Evolutionary conservation across 2,888 invertebrate genomes (phyloP).

Genomic region (Drosophila mulleri): DNA sequence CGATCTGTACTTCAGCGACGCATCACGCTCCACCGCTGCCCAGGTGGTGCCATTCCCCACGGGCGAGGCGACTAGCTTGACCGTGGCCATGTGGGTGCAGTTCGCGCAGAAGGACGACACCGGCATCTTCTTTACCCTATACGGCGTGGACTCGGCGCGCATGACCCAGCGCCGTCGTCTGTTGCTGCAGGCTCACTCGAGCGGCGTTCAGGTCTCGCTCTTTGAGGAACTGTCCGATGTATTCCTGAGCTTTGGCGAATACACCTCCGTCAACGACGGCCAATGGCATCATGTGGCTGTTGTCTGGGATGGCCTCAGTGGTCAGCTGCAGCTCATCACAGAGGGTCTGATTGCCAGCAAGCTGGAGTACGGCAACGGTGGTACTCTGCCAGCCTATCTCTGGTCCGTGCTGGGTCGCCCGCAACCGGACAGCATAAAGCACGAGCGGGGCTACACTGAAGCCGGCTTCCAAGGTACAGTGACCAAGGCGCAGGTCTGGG

Average conservation of each 20-base stretch:
- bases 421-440: slow-evolving; percentile 88
- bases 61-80: slow-evolving; percentile 91
- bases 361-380: slow-evolving; percentile 94
- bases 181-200: slow-evolving; percentile 96
- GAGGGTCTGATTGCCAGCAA: slow-evolving; percentile 98
- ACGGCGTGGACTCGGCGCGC: slow-evolving; percentile 93
- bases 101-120: slow-evolving; percentile 96
- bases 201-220: slow-evolving; percentile 95
- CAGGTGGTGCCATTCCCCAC: slow-evolving; percentile 96
- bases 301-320: slow-evolving; percentile 97
- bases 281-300: slow-evolving; percentile 98
- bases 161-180: slow-evolving; percentile 91
- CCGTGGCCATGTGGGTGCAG: slow-evolving; percentile 98
- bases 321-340: slow-evolving; percentile 95
- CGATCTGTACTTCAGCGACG: slow-evolving; percentile 97
- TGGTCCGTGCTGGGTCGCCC: slow-evolving; percentile 97
- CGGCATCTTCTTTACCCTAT: slow-evolving; percentile 97
- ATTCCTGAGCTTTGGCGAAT: slow-evolving; percentile 95
- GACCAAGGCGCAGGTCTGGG: slow-evolving; percentile 98
- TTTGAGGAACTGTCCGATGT: slow-evolving; percentile 95
- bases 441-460: slow-evolving; percentile 90
- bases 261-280: slow-evolving; percentile 97
- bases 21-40: slow-evolving; percentile 94
- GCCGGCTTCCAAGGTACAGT: slow-evolving; percentile 98
- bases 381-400: slow-evolving; percentile 92